These are phyloP conservation scores for Heliothis peltigera DNA, from an alignment of 2,888 invertebrate species.

Conservation along the genomic window DNA sequence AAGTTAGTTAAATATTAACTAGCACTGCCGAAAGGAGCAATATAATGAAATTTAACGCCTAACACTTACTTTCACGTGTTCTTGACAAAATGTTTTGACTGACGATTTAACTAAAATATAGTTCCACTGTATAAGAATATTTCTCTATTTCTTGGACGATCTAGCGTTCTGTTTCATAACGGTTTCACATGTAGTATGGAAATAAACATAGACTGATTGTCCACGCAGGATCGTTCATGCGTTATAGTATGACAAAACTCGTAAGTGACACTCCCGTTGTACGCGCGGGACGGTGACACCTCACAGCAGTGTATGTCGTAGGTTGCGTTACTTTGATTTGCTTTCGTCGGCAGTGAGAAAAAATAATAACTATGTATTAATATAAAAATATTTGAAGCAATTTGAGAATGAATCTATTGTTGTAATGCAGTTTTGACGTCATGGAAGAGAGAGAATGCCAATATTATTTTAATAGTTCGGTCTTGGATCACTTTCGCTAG, in stretches of 20 bases:
- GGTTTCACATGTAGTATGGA: conserved; percentile 15
- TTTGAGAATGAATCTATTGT: too few species aligned
- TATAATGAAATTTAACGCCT: conserved; percentile 23
- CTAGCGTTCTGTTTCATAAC: conserved; percentile 10
- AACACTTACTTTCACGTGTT: conserved; percentile 15
- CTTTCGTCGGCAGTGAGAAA: too few species aligned
- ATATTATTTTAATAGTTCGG: too few species aligned
- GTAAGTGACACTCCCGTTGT: too few species aligned
- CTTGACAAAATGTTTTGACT: conserved; percentile 29
- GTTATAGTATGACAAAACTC: conserved; percentile 8
- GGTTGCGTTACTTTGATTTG: too few species aligned
- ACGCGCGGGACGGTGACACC: too few species aligned
- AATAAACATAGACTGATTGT: conserved; percentile 18
- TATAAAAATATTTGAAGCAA: too few species aligned
- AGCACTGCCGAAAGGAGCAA: conserved; percentile 33
- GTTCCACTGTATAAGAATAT: conserved; percentile 31
- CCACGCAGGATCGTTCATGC: conserved; percentile 37
- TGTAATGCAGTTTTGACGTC: too few species aligned
- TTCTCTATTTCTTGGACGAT: conserved; percentile 40
- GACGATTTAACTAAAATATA: conserved; percentile 22
- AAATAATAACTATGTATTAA: too few species aligned
- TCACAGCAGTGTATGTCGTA: too few species aligned
- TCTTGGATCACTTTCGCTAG: too few species aligned
- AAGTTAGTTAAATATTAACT: conserved; percentile 25
- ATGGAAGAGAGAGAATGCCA: too few species aligned